phyloP scores from a whole-genome alignment of 2,797 vertebrate genomes.

The Chloroceryle inda region DNA sequence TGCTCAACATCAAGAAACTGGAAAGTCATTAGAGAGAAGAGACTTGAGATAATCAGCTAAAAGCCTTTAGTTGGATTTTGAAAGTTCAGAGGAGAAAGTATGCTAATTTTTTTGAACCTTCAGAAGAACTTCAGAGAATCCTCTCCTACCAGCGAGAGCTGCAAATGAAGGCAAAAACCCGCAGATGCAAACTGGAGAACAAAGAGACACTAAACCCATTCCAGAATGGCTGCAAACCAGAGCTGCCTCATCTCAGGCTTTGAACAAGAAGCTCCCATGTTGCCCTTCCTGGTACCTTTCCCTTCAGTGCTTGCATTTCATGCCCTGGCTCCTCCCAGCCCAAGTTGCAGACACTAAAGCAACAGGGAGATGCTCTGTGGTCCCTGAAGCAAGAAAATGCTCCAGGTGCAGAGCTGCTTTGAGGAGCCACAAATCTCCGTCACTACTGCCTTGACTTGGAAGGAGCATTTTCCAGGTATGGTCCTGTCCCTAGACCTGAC shows the following conservation, averaged over 20 bases:
- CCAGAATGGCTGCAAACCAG: not conserved
- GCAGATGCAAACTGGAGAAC: not conserved
- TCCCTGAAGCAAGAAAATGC: not conserved
- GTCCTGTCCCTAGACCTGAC: not conserved
- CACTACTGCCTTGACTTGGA: not conserved
- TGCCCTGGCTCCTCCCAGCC: not conserved
- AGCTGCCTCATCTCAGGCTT: not conserved
- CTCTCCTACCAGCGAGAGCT: not conserved
- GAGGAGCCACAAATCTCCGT: not conserved
- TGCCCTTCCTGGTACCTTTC: fast-evolving
- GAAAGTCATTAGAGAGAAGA: slow-evolving; percentile 45
- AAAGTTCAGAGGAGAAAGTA: slow-evolving; percentile 29
- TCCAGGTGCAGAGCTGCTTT: not conserved
- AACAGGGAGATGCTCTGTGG: too few relatives aligned
- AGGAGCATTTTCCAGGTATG: not conserved
- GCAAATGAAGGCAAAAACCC: not conserved
- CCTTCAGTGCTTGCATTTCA: not conserved
- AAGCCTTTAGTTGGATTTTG: slow-evolving; percentile 31
- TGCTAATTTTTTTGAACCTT: not conserved
- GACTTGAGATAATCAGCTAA: slow-evolving; percentile 32
- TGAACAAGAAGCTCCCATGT: fast-evolving
- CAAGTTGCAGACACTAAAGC: not conserved
- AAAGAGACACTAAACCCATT: not conserved
- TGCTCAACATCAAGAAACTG: slow-evolving; percentile 40
- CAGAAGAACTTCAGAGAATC: not conserved